These are phyloP conservation scores for Spisula solida DNA, from an alignment of 2,888 invertebrate genomes.

Conservation along the genomic window DNA sequence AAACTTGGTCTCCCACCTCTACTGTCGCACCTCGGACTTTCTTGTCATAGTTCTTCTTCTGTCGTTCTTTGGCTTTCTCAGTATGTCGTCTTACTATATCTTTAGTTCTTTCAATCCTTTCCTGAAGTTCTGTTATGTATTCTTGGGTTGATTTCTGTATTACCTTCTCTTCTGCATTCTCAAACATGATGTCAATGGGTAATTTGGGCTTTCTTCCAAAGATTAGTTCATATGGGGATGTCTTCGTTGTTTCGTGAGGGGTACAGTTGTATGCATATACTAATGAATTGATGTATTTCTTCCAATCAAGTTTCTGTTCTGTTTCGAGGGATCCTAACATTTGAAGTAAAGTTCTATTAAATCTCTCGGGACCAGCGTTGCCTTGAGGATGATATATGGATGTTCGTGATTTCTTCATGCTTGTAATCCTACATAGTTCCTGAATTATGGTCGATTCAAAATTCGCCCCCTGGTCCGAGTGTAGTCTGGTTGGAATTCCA, in stretches of 20 bases:
- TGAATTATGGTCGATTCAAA: conserved; percentile 23
- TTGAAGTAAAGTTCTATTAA: conserved; percentile 20
- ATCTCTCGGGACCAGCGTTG: conserved; percentile 7
- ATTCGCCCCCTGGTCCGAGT: conserved; percentile 21
- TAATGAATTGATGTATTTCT: no score
- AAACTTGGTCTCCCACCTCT: conserved; percentile 26
- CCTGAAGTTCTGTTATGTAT: conserved; percentile 22
- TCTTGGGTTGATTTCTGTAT: background rate
- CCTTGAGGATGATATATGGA: conserved; percentile 38
- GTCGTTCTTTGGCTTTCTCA: background rate
- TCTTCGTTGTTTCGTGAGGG: no score
- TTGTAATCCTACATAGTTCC: conserved; percentile 23
- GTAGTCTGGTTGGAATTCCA: conserved; percentile 12
- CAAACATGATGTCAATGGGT: conserved; percentile 41
- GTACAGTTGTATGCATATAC: conserved; percentile 47
- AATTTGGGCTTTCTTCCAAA: no score
- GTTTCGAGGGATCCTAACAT: conserved; percentile 41
- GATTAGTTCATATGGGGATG: no score
- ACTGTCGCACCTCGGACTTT: conserved; percentile 7
- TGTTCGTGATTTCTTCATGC: conserved; percentile 22
- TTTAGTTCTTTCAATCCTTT: background rate
- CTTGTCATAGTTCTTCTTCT: conserved; percentile 26
- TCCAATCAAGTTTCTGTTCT: conserved; percentile 27
- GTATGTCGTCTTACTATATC: conserved; percentile 6
- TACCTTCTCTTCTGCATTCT: background rate